Evolutionary conservation across 2,113 vertebrate species (phyloP), one percentile per base, ranked within the genome.

Genomic region (Plecotus auritus): DNA sequence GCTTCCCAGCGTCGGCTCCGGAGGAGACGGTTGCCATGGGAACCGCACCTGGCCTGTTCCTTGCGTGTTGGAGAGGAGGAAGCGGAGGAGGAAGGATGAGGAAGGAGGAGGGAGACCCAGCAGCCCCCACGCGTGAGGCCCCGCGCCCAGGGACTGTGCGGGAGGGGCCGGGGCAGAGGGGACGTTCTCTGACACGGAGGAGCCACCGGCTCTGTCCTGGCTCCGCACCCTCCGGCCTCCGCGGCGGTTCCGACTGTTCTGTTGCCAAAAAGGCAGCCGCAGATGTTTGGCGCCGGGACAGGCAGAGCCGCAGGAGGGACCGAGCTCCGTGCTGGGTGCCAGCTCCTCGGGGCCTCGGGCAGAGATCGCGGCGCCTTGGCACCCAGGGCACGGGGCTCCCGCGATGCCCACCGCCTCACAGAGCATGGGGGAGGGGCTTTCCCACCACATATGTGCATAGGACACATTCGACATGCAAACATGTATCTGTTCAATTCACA

Each of bases 31-130:
- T 99, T 98, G 96, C 98, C 51, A 97, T 98, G 98, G 98, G 96
- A 98, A 98, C 98, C 3, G 72, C 98, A 98, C 97, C 98, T 97
- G 97, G 97, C 89, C 91, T 35, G 78, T 66, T 97, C 94, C 96
- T 81, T 0, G 97, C 92, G 96, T 96, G 97, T 97, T 56, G 37
- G 70, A 73, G 92, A 81, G 47, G 7, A 94, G 81, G 94, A 97
- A 97, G 96, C 88, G 67, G 97, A 97, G 76, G 70, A 91, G 95
- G 59, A 69, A 95, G 96, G 84, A 26, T 23, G 66, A 90, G 95
- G 61, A 69, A 95, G 96, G 67, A 91, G 95, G 54, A 77, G 51
- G 51, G 2, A 20, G 96, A 84, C 14, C 47, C 47, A 14, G 14
- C 47, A 49, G 47, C 47, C 47, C 47, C 95, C 94, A 3, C 10